Base-by-base conservation (phyloP, 2,888 invertebrate genomes). In the Dysmachus trigonus region DNA sequence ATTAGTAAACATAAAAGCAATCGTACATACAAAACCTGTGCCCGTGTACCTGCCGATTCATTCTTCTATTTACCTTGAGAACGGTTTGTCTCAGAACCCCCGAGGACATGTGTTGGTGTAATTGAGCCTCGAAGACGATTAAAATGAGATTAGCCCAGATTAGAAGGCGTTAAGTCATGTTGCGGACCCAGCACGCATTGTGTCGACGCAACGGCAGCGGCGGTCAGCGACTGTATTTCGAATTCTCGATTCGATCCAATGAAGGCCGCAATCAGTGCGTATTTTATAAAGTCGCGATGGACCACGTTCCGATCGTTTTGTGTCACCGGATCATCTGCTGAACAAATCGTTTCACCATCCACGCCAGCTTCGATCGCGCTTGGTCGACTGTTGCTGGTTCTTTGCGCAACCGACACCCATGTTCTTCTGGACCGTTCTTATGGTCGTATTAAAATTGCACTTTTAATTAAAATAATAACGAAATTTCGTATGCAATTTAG, bases 401-500 rank as follows among this genome's bases (percentile, higher is more conserved):
- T 27, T 13, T 15, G 18, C 35, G 5, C 30, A 31, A 10, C 31
- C 73, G 35, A 31, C 33, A 73, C 73, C 73, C 13, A n/a, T 15
- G 35, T 33, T n/a, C 31, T 73, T n/a, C n/a, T 18, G 73, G 73
- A 2, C 6, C 73, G 33, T 6, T 73, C 73, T 35, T 73, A n/a
- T n/a, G n/a, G 15, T 18, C n/a, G 73, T 10, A 22, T 31, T 74
- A 90, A 92, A 91, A 91, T 92, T 91, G 90, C 91, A 91, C 91
- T 92, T 91, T 91, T 91, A 91, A 92, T 91, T 92, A 92, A 91
- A 91, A 91, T 91, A 76, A 85, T 85, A 74, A 76, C 76, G 74
- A 74, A 92, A 91, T 91, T 91, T 92, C 89, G 90, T 91, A 91
- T 92, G 92, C 92, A 91, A 92, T 91, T 91, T 92, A 91, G 91